Base-by-base conservation (phyloP, 2,888 invertebrate species). In the Aphrophora alni region DNA sequence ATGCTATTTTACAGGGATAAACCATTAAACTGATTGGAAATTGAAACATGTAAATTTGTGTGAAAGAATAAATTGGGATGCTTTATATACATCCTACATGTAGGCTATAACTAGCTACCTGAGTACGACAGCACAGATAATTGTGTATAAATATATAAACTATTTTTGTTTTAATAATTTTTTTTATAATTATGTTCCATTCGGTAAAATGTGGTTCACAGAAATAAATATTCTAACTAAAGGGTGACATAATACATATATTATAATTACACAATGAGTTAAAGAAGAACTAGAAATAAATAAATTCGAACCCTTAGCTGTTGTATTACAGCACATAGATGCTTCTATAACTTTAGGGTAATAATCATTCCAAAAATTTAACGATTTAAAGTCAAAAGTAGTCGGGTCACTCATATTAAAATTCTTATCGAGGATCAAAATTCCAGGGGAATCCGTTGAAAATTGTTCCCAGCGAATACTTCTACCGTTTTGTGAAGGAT, bases 301-400 rank as follows among this genome's bases (percentile, higher is more conserved):
- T 10, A 59, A 12, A 59, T 59, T 59, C 14, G 59, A 21, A 12
- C 59, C 59, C 21, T 59, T 59, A 4, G 21, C 59, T n/a, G 89
- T 89, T 3, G 87, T 90, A 86, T 94, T 94, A 86, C 95, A 96
- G 86, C 95, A 95, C 86, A 93, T 92, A 3, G 92, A 92, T 0
- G 95, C 93, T 82, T 94, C 92, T 14, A 94, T 88, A 68, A 95
- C 92, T 88, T 91, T 93, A 0, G 95, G 95, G 87, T 94, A 96
- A 87, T 95, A 95, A 82, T 94, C 92, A 85, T 95, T 95, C 96
- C 96, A 96, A 88, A 96, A 96, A 83, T 93, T 93, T 83, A 95
- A 92, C 26, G 94, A 92, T 86, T 93, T 94, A 86, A 95, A 94
- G 88, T 95, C 94, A 38, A 95, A 90, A 38, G 90, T 91, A 1